Evolutionary conservation across 2,888 invertebrate species (phyloP).

Genomic region (Metallyticus violacea): DNA sequence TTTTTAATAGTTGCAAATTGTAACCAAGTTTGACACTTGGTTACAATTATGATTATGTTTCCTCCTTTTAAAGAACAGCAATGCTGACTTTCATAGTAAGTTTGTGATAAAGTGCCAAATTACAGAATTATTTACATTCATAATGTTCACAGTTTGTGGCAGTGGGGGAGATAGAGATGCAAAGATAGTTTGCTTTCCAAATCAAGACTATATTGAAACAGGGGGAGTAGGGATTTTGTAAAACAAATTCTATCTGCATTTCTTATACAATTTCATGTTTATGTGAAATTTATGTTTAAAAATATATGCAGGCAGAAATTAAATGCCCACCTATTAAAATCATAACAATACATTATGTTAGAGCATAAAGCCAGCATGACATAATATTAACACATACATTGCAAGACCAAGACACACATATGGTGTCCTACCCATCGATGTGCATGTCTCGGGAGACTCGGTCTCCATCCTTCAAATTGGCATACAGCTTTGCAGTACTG

Average conservation of each 20-base stretch:
- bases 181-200: no score
- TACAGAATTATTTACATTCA: no score
- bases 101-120: no score
- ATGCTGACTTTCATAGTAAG: no score
- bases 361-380: neutral
- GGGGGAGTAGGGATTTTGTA: no score
- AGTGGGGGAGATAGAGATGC: no score
- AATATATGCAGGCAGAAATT: neutral
- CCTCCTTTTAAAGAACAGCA: no score
- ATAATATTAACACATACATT: neutral
- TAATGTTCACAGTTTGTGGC: no score
- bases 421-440: conserved; percentile 25
- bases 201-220: no score
- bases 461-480: conserved; percentile 55
- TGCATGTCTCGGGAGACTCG: conserved; percentile 20
- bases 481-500: conserved; percentile 68
- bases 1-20: no score
- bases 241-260: neutral
- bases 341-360: neutral
- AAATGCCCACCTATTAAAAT: neutral
- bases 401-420: neutral
- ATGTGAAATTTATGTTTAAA: neutral
- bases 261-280: neutral
- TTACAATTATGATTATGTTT: no score
- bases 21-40: no score